Base-by-base conservation (phyloP, 35 echinoderm and acorn worm species). In the Ophiothrix spiculata region DNA sequence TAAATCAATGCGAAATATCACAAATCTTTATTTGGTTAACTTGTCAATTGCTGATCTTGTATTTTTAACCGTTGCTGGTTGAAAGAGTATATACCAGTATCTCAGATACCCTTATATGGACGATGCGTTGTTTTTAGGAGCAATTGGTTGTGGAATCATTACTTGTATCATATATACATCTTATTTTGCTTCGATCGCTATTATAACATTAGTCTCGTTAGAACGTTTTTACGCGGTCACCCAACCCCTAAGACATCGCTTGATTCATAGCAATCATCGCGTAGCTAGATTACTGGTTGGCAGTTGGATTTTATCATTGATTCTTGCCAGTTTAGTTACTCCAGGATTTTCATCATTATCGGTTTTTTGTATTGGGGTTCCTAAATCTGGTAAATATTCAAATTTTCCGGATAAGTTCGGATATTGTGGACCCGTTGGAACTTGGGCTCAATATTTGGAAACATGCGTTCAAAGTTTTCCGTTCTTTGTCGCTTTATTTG, bases 151-250 rank as follows among this genome's bases (percentile, higher is more conserved):
- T 69, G 60, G 16, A 25, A 69, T 69, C 25, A 69, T 69, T 25
- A 69, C 60, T 2, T 6, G 16, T n/a, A 69, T 69, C 4, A 69
- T n/a, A 10, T 69, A 69, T n/a, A 69, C 60, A 25, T 69, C 60
- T 6, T 69, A 69, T 69, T 69, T 69, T 69, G 60, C 60, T 25
- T 69, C 60, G 60, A 69, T 69, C 25, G 60, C 60, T 15, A 69
- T 69, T 2, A 69, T 69, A 15, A 69, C 60, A 12, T 69, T 69
- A n/a, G 60, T 69, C 8, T 69, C 60, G 25, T n/a, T 69, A 2
- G 60, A 69, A 69, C 60, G 60, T 69, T 69, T 69, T 69, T 69
- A 69, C 29, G 60, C 60, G 8, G 60, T 69, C 17, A 69, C 60
- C 17, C 60, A 69, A 69, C 60, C 60, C 3, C 23, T 69, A 15